phyloP scores from a whole-genome alignment of 1,140 invertebrate species.

The Himalopsyche phryganea region DNA sequence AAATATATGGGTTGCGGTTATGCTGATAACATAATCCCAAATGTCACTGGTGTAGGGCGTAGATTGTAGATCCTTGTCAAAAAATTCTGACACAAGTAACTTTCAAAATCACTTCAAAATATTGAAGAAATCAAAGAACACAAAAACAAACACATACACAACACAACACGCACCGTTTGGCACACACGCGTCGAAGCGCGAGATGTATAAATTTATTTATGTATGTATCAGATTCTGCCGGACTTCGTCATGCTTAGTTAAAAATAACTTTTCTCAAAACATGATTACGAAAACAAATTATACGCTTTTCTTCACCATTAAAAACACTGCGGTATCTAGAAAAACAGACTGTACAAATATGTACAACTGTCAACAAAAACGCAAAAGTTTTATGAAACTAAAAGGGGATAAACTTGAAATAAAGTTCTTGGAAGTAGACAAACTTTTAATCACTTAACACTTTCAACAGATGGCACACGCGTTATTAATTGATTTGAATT shows the following conservation, averaged over 20 bases:
- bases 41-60: conserved; percentile 5
- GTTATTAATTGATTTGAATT: not conserved
- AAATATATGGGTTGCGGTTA: conserved; percentile 19
- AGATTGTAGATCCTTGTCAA: too few relatives aligned
- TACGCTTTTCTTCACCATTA: not conserved
- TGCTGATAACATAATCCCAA: conserved; percentile 19
- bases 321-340: conserved; percentile 3
- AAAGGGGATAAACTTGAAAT: conserved; percentile 16
- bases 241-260: conserved; percentile 1
- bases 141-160: conserved; percentile 7
- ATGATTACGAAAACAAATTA: too few relatives aligned
- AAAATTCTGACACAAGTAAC: too few relatives aligned
- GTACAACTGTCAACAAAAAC: conserved; percentile 7
- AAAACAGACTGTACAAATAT: not conserved
- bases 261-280: conserved; percentile 12
- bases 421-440: conserved; percentile 9
- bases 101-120: conserved; percentile 6
- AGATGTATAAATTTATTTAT: conserved; percentile 19
- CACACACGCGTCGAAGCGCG: conserved; percentile 3
- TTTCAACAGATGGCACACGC: not conserved
- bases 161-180: conserved; percentile 11
- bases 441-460: conserved; percentile 12
- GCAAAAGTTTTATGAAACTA: conserved; percentile 19
- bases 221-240: conserved; percentile 9
- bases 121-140: conserved; percentile 6